A percentile compares a stretch with the other conserved stretches of the same genome.
Evolutionary conservation across 2,888 invertebrate genomes (phyloP).

Genomic region (Oligia latruncula): DNA sequence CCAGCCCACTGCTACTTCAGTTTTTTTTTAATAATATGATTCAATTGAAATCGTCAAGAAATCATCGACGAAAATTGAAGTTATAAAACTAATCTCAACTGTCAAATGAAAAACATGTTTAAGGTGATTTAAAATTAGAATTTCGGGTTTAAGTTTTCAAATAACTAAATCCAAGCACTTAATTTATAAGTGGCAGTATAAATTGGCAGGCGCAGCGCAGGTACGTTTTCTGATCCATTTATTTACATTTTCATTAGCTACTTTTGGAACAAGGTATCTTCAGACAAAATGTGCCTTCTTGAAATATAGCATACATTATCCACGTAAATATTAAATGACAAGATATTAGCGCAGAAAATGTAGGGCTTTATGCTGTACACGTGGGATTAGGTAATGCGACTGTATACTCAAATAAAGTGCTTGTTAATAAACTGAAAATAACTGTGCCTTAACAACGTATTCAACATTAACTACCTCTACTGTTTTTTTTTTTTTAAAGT

Average conservation of each 20-base stretch:
- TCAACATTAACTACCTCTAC: not conserved
- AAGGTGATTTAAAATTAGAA: not conserved
- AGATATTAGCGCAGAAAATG: slow-evolving; percentile 6
- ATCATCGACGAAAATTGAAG: not conserved
- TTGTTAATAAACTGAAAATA: not conserved
- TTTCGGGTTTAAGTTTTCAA: not conserved
- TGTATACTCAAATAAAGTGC: not conserved
- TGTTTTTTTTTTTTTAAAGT: not conserved
- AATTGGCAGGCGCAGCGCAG: not conserved
- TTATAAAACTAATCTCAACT: not conserved
- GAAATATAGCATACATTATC: slow-evolving; percentile 11
- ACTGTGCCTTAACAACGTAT: not conserved
- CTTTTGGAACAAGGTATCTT: not conserved
- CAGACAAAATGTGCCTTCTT: slow-evolving; percentile 6
- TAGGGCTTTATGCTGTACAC: not conserved
- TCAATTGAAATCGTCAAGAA: not conserved
- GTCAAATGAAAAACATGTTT: not conserved
- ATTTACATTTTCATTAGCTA: not conserved
- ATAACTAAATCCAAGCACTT: not conserved
- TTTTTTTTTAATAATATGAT: not conserved
- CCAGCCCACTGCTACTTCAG: no score
- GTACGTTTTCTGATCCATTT: not conserved
- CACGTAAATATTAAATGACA: slow-evolving; percentile 23
- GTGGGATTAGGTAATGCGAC: not conserved
- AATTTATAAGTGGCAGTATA: not conserved